Evolutionary conservation across 2,888 invertebrate species (phyloP).

Genomic region (Coleophora flavipennella): DNA sequence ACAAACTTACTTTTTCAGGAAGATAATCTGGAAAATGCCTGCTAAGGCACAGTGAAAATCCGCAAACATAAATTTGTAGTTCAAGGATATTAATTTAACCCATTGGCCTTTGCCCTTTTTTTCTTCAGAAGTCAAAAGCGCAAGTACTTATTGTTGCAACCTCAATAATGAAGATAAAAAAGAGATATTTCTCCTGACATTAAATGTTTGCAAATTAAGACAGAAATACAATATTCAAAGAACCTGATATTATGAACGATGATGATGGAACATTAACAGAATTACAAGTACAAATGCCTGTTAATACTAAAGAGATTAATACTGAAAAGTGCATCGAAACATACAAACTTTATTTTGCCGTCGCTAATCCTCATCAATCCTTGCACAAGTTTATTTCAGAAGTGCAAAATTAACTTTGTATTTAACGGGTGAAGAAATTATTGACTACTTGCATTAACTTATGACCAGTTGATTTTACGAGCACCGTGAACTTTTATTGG

Average conservation of each 20-base stretch:
- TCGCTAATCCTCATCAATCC: neutral
- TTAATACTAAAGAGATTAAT: neutral
- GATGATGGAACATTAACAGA: neutral
- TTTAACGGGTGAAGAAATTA: constrained; percentile 4
- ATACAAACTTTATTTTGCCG: neutral
- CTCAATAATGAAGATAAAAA: too few relatives aligned
- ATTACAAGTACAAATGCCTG: neutral
- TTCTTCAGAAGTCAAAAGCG: too few relatives aligned
- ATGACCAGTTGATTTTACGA: neutral
- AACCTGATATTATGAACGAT: neutral
- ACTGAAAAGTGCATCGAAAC: neutral
- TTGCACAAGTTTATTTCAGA: neutral
- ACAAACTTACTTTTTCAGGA: too few relatives aligned
- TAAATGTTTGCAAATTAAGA: neutral
- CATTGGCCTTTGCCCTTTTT: too few relatives aligned
- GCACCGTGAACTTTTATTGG: too few relatives aligned
- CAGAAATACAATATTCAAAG: neutral
- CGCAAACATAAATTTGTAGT: too few relatives aligned
- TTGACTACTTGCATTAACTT: constrained; percentile 4
- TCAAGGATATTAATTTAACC: too few relatives aligned
- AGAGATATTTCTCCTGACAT: too few relatives aligned
- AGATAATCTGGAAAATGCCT: too few relatives aligned
- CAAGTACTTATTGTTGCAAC: too few relatives aligned
- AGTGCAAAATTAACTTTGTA: constrained; percentile 1
- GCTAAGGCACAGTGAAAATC: too few relatives aligned